Conservation (phyloP, 2,113 vertebrate genomes). For the Phalacrocorax aristotelis region DNA sequence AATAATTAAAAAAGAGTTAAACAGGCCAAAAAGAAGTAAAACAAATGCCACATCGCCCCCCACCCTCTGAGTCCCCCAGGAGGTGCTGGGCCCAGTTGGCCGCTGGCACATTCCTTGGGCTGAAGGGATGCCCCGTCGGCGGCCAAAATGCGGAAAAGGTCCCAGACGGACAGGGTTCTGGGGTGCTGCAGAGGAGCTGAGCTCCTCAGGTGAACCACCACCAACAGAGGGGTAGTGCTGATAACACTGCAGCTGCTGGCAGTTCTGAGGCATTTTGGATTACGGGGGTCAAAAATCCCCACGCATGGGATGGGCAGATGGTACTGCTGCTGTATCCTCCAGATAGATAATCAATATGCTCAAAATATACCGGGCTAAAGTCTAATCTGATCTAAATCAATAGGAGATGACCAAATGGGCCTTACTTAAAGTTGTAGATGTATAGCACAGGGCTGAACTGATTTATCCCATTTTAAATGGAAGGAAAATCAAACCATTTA, state of each 20-base stretch:
- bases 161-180: neutral
- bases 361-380: neutral
- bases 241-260: neutral
- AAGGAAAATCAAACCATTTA: slow-evolving; percentile 39
- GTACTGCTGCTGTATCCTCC: neutral
- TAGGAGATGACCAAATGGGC: neutral
- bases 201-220: neutral
- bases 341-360: slow-evolving; percentile 22
- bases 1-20: neutral
- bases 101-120: slow-evolving; percentile 1
- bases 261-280: neutral
- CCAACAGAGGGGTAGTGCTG: neutral
- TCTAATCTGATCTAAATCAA: neutral
- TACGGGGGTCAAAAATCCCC: neutral
- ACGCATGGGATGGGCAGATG: neutral
- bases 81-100: neutral
- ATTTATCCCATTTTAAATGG: neutral
- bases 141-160: neutral
- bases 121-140: neutral
- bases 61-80: neutral
- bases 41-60: neutral
- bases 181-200: neutral
- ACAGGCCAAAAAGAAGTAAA: slow-evolving; percentile 12
- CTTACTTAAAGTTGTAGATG: neutral
- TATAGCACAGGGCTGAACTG: neutral